These are phyloP conservation scores for Serilophus lunatus DNA, from an alignment of 2,113 vertebrate genomes.

Conservation along the genomic window DNA sequence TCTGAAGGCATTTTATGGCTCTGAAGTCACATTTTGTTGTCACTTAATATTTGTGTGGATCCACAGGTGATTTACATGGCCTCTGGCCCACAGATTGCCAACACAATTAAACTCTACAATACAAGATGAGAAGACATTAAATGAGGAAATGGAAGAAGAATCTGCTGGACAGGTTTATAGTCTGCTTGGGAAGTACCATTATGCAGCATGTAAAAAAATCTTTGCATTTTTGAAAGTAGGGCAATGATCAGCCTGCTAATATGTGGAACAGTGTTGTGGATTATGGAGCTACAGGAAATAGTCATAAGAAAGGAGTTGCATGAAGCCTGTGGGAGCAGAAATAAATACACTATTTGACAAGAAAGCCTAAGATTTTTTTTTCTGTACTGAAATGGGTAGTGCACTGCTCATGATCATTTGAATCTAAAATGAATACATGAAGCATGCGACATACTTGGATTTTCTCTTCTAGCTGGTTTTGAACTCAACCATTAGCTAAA, in stretches of 20 bases:
- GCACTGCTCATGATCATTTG: neutral
- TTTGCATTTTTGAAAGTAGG: slow-evolving; percentile 29
- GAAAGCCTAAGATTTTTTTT: neutral
- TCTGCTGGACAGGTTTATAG: neutral
- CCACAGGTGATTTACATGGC: neutral
- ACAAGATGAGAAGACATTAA: slow-evolving; percentile 21
- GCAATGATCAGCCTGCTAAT: slow-evolving; percentile 45
- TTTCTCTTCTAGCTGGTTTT: neutral
- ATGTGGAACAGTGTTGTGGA: neutral
- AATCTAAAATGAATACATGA: neutral
- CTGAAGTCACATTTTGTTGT: neutral
- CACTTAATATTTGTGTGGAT: neutral
- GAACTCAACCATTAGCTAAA: neutral
- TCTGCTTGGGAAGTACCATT: neutral
- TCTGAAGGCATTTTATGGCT: neutral
- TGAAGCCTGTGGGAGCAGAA: slow-evolving; percentile 28
- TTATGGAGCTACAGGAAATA: slow-evolving; percentile 39
- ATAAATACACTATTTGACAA: slow-evolving; percentile 23
- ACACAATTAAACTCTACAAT: neutral
- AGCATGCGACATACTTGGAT: neutral
- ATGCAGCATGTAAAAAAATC: neutral
- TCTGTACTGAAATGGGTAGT: neutral
- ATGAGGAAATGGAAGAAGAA: neutral
- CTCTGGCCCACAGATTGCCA: neutral
- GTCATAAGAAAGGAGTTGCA: slow-evolving; percentile 7